A percentile compares a stretch with the other conserved stretches of the same genome.
Conservation (phyloP, 2,113 vertebrate species). For the Epinephelus fuscoguttatus region DNA sequence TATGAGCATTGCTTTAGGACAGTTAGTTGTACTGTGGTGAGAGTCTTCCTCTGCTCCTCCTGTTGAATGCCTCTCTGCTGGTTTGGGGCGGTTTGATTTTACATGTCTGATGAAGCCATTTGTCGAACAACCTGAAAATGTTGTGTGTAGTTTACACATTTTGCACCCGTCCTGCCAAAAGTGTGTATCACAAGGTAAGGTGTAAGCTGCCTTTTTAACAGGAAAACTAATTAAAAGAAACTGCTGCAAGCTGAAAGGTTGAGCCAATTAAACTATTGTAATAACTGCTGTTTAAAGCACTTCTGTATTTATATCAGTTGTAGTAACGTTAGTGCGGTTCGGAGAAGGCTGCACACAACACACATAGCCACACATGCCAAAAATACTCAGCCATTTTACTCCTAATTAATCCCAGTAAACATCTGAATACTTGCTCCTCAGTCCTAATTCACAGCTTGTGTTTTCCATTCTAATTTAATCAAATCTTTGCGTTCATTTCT, state of each 20-base stretch:
- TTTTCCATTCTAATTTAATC: slow-evolving; percentile 22
- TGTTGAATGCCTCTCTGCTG: slow-evolving; percentile 1
- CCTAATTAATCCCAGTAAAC: background rate
- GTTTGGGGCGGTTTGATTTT: background rate
- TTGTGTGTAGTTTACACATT: slow-evolving; percentile 1
- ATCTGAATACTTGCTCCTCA: background rate
- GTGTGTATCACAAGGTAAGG: background rate
- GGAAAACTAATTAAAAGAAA: slow-evolving; percentile 16
- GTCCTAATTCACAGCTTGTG: slow-evolving; percentile 2
- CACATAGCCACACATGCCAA: background rate
- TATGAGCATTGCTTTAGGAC: background rate
- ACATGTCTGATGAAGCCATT: slow-evolving; percentile 8
- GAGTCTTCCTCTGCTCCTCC: background rate
- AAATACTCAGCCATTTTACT: slow-evolving; percentile 1
- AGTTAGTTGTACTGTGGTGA: background rate
- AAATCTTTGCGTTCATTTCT: slow-evolving; percentile 17
- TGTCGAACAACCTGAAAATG: background rate
- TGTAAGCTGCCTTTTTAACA: slow-evolving; percentile 1
- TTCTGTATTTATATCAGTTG: background rate
- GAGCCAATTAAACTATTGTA: background rate
- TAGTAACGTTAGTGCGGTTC: background rate
- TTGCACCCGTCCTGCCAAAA: background rate
- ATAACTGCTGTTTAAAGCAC: background rate
- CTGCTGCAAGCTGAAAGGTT: slow-evolving; percentile 21
- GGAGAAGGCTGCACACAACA: background rate